phyloP scores from a whole-genome alignment of 2,113 vertebrate genomes.

The Seriola rivoliana region DNA sequence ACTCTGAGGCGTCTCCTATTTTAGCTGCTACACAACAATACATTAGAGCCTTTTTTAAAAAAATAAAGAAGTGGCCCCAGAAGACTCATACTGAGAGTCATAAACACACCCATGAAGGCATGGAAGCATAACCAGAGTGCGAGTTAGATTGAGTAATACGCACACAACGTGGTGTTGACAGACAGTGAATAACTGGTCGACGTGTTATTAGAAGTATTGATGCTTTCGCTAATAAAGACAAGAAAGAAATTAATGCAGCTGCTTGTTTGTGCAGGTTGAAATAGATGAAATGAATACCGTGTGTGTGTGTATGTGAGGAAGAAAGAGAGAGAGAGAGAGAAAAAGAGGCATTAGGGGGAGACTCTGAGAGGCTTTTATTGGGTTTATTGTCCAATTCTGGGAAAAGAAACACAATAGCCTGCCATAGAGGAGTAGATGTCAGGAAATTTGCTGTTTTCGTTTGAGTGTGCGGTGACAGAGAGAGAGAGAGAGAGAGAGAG shows the following conservation, averaged over 20 bases:
- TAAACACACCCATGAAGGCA: neutral
- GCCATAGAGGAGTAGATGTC: conserved; percentile 27
- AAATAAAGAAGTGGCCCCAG: neutral
- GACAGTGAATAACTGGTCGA: too few relatives aligned
- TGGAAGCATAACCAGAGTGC: neutral
- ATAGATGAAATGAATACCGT: neutral
- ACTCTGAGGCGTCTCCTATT: neutral
- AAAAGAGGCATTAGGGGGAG: neutral
- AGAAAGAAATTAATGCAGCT: neutral
- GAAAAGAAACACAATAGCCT: conserved; percentile 60
- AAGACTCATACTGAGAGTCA: neutral
- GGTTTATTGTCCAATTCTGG: conserved; percentile 53
- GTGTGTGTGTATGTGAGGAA: neutral
- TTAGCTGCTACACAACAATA: neutral
- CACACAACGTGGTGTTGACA: neutral
- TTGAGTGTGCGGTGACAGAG: neutral
- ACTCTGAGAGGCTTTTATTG: conserved; percentile 51
- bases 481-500: neutral
- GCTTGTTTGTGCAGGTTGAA: neutral
- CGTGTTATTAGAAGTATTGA: neutral
- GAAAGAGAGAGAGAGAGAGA: neutral
- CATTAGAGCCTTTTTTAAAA: neutral
- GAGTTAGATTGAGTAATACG: neutral
- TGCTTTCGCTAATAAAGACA: neutral
- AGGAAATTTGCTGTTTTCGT: conserved; percentile 48